These are phyloP conservation scores for Xenopus petersii DNA, from an alignment of 2,797 vertebrate genomes.

Conservation along the genomic window DNA sequence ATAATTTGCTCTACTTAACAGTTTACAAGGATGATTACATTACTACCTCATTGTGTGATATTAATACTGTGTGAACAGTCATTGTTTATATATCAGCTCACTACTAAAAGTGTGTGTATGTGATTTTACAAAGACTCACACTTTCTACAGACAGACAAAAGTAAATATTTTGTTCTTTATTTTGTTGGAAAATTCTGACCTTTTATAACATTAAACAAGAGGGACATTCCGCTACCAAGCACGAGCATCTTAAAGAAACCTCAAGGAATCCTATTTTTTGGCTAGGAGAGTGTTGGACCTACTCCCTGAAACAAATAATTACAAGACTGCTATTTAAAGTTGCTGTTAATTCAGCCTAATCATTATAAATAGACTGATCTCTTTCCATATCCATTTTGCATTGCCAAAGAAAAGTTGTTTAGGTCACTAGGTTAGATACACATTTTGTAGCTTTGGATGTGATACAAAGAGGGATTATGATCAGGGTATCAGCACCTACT, in stretches of 20 bases:
- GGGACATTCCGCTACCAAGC: constrained; percentile 17
- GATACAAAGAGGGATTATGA: no score
- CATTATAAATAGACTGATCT: constrained; percentile 26
- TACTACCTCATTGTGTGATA: constrained; percentile 27
- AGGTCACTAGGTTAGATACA: no score
- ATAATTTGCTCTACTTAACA: constrained; percentile 18
- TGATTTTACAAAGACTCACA: constrained; percentile 37
- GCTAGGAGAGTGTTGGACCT: background rate
- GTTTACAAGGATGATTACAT: constrained; percentile 34
- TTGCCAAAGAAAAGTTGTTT: no score
- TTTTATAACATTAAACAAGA: constrained; percentile 40
- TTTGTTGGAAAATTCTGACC: constrained; percentile 44
- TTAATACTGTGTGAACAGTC: constrained; percentile 41
- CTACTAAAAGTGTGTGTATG: constrained; percentile 35
- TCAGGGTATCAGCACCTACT: no score
- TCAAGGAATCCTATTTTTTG: constrained; percentile 1
- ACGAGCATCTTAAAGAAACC: constrained; percentile 14
- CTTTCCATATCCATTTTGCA: no score
- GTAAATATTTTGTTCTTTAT: constrained; percentile 44
- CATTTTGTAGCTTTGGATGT: no score
- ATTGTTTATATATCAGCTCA: constrained; percentile 36
- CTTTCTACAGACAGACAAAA: constrained; percentile 31
- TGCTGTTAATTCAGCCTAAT: constrained; percentile 21
- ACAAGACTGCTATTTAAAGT: constrained; percentile 19
- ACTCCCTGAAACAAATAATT: constrained; percentile 4